phyloP scores from a whole-genome alignment of 2,797 vertebrate genomes.

The Poecilia velifera region DNA sequence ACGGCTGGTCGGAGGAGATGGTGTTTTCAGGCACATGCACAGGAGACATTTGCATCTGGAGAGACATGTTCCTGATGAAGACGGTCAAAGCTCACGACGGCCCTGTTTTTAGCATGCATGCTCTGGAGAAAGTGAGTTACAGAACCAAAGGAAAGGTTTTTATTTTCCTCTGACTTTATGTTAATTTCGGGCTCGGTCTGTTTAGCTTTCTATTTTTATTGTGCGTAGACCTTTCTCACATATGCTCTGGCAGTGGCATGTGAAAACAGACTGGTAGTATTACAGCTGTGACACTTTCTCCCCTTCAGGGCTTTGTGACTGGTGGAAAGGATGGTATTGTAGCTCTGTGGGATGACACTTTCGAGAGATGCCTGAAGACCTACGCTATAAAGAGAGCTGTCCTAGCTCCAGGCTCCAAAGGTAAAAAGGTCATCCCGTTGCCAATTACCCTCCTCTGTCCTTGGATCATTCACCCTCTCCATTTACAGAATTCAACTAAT shows the following conservation, averaged over 20 bases:
- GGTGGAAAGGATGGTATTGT: conserved; percentile 98
- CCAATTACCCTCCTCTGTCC: conserved; percentile 15
- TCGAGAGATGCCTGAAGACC: conserved; percentile 98
- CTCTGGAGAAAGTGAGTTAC: conserved; percentile 90
- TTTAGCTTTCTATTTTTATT: not conserved
- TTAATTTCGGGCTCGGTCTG: not conserved
- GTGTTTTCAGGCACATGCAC: conserved; percentile 94
- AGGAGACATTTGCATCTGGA: conserved; percentile 98
- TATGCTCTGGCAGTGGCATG: conserved; percentile 13
- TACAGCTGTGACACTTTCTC: conserved; percentile 18
- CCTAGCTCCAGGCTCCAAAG: conserved; percentile 97
- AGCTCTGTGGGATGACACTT: conserved; percentile 97
- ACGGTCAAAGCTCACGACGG: conserved; percentile 98
- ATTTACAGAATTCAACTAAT: conserved; percentile 15
- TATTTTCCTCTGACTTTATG: not conserved
- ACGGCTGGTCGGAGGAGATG: conserved; percentile 98
- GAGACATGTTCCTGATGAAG: conserved; percentile 95
- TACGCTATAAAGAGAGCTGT: conserved; percentile 97
- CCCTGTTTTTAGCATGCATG: conserved; percentile 98
- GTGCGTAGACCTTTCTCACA: not conserved
- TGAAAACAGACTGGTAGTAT: conserved; percentile 13
- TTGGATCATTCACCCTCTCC: conserved; percentile 15
- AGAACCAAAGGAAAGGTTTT: not conserved
- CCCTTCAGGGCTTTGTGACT: conserved; percentile 93
- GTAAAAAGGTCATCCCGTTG: conserved; percentile 67